Base-by-base conservation (phyloP, 2,113 vertebrate genomes). In the Saguinus midas region DNA sequence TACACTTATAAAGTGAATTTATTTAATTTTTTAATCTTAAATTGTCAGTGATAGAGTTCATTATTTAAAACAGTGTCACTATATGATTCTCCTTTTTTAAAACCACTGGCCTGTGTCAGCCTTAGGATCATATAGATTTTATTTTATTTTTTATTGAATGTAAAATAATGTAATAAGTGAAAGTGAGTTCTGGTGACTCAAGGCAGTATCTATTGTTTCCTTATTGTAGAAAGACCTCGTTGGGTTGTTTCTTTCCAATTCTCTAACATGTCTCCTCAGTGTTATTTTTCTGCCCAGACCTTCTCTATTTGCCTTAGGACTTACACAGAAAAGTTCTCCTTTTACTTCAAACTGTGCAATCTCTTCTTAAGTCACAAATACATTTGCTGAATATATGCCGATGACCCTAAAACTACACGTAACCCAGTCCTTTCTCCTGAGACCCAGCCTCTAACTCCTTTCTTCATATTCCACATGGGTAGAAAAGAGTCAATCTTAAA, bases 1-100 rank as follows among this genome's bases (percentile, higher is more conserved):
- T 45, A 66, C n/a, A 85, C 32, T 55, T 57, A 70, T 95, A 61
- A 85, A 78, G 11, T 45, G 17, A 64, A 23, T 70, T 78, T 84
- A 70, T 72, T 64, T 64, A 61, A 32, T 48, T 92, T 79, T 88
- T 84, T 80, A 18, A 23, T 61, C 76, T 88, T 52, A n/a, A 58
- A 21, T 35, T 16, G 18, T 16, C 61, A 64, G 43, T 79, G 45
- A 96, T 0, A 45, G 50, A 5, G 3, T 78, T 91, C 58, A 58
- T 72, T 92, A 83, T 86, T 43, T 8, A 45, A 85, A 88, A 57
- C 25, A 68, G 55, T 20, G 16, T 75, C 27, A 79, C 10, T 14
- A 52, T 50, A 20, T 48, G 27, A 20, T 75, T 78, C 57, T 79
- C 4, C 32, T 68, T 76, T 37, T 80, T 17, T 85, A 50, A 11